Percentiles rank a stretch among this genome's conserved stretches.
Conservation (phyloP, 2,888 invertebrate genomes). For the Eristalinus aeneus region DNA sequence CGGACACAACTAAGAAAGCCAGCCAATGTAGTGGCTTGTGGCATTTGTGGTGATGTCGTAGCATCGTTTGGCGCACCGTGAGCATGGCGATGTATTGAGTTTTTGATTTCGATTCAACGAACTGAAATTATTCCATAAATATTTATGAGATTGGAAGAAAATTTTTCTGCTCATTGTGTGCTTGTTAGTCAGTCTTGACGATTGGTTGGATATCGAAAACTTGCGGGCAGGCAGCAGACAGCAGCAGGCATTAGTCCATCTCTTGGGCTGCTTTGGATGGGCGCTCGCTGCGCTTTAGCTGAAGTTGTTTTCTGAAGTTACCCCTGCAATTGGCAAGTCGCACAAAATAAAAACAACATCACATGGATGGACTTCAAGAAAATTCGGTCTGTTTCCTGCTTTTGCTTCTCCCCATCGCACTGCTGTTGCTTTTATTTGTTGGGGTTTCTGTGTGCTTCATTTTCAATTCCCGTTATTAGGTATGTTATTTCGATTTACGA, state of each 20-base stretch:
- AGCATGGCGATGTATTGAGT: slow-evolving; percentile 35
- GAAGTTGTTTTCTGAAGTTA: slow-evolving; percentile 49
- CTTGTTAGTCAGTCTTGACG: slow-evolving; percentile 23
- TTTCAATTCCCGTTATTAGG: slow-evolving; percentile 43
- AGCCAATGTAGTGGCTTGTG: slow-evolving; percentile 20
- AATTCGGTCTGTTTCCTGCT: not conserved
- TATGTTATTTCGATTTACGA: slow-evolving; percentile 51
- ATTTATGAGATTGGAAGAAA: slow-evolving; percentile 67
- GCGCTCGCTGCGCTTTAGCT: not conserved
- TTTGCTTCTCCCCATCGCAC: too few relatives aligned
- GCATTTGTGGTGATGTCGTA: too few relatives aligned
- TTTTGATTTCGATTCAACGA: slow-evolving; percentile 70
- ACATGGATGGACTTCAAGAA: not conserved
- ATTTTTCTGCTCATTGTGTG: slow-evolving; percentile 58
- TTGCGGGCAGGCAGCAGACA: not conserved
- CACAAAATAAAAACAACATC: slow-evolving; percentile 6
- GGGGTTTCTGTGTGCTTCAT: not conserved
- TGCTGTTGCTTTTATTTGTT: not conserved
- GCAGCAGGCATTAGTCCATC: slow-evolving; percentile 34
- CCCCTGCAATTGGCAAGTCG: slow-evolving; percentile 58
- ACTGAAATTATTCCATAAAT: slow-evolving; percentile 71
- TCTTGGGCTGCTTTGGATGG: not conserved
- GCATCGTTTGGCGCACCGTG: not conserved
- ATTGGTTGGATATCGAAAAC: slow-evolving; percentile 38
- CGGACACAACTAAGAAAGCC: slow-evolving; percentile 53